A percentile compares a stretch with the other conserved stretches of the same genome.
phyloP scores from a whole-genome alignment of 2,888 invertebrate genomes.

The Drosophila incognita region DNA sequence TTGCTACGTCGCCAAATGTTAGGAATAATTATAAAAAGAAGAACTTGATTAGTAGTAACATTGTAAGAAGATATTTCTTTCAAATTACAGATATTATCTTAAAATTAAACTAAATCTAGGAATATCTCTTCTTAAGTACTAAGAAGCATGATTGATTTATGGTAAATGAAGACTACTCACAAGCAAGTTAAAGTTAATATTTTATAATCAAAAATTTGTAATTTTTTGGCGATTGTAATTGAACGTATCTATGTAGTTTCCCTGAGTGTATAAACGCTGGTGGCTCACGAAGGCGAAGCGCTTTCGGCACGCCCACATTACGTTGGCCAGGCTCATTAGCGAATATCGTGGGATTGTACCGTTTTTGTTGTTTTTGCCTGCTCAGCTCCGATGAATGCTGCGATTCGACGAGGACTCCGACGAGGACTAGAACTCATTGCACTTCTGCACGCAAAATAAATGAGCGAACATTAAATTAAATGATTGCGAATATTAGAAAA shows the following conservation, averaged over 20 bases:
- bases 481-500: constrained; percentile 78
- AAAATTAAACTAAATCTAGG: no score
- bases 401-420: constrained; percentile 18
- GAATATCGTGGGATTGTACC: constrained; percentile 71
- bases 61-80: no score
- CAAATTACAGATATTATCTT: no score
- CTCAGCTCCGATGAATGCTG: constrained; percentile 55
- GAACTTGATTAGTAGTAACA: neutral
- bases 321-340: constrained; percentile 73
- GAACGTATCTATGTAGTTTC: neutral
- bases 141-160: no score
- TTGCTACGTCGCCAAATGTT: neutral
- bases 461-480: constrained; percentile 74
- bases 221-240: neutral
- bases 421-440: neutral
- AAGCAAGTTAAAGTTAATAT: neutral
- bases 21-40: neutral
- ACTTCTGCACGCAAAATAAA: constrained; percentile 64
- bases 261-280: neutral
- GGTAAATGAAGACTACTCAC: neutral
- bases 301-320: constrained; percentile 72
- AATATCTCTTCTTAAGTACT: no score
- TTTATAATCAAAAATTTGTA: neutral
- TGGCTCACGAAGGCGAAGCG: constrained; percentile 58
- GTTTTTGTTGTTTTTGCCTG: constrained; percentile 56